A percentile compares a stretch with the other conserved stretches of the same genome.
phyloP scores from a whole-genome alignment of 2,113 vertebrate genomes.

The Lophotis ruficrista region DNA sequence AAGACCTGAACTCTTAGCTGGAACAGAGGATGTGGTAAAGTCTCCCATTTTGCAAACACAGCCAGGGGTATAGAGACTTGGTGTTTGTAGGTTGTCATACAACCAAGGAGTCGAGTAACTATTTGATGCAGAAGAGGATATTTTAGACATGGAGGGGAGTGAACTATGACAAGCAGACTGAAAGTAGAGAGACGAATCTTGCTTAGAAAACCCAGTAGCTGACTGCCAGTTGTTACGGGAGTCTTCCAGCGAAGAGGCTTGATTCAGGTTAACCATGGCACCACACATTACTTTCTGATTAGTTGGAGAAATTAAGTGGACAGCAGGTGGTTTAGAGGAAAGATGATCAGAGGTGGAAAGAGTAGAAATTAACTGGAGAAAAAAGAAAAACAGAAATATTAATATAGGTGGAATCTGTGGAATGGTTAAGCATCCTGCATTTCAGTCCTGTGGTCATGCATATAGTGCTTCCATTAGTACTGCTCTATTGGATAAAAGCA shows the following conservation, averaged over 20 bases:
- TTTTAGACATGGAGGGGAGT: constrained; percentile 26
- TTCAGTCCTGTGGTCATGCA: background rate
- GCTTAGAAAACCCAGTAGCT: constrained; percentile 51
- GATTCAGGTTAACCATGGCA: constrained; percentile 45
- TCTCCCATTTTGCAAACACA: constrained; percentile 8
- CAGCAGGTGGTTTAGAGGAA: constrained; percentile 76
- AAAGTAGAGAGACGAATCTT: constrained; percentile 69
- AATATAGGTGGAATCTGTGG: constrained; percentile 39
- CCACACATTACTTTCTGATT: constrained; percentile 68
- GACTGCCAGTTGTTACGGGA: constrained; percentile 65
- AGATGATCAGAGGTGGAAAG: constrained; percentile 76
- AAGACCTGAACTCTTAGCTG: background rate
- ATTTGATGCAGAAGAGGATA: background rate
- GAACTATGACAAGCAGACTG: constrained; percentile 56
- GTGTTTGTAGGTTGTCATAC: background rate
- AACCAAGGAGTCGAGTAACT: background rate
- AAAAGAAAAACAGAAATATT: constrained; percentile 73
- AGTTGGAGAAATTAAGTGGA: constrained; percentile 77
- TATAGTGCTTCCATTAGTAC: background rate
- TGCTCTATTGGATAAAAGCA: constrained; percentile 2
- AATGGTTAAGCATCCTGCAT: constrained; percentile 20
- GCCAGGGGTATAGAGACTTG: background rate
- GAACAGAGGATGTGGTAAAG: background rate
- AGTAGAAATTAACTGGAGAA: constrained; percentile 78
- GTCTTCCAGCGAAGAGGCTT: constrained; percentile 72